phyloP scores from a whole-genome alignment of 2,113 vertebrate species.

The Mastomys coucha region DNA sequence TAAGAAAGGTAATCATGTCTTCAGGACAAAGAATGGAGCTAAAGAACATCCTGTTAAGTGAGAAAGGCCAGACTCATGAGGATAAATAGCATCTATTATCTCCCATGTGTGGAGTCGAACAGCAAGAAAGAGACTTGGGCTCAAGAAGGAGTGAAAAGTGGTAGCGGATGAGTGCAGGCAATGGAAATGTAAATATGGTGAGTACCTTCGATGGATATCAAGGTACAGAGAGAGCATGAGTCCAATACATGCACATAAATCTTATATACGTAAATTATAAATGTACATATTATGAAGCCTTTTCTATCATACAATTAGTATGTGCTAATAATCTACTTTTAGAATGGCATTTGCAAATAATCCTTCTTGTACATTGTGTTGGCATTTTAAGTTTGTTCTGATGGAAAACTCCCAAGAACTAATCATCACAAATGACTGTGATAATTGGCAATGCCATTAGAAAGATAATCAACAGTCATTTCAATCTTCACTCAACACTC shows the following conservation, averaged over 20 bases:
- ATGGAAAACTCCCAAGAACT: not conserved
- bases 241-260: not conserved
- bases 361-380: not conserved
- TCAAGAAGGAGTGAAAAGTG: not conserved
- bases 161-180: not conserved
- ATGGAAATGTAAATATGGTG: not conserved
- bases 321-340: not conserved
- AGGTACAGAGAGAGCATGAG: not conserved
- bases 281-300: not conserved
- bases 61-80: not conserved
- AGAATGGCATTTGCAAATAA: not conserved
- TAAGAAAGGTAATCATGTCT: not conserved
- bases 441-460: not conserved
- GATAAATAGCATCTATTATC: not conserved
- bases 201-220: not conserved
- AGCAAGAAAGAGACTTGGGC: not conserved
- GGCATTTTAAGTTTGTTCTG: not conserved
- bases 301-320: not conserved
- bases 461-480: conserved; percentile 8
- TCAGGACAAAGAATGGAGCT: not conserved
- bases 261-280: not conserved
- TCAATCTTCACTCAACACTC: not conserved
- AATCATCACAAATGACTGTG: not conserved
- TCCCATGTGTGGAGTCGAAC: not conserved
- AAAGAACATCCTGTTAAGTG: not conserved